A percentile compares a stretch with the other conserved stretches of the same genome.
Conservation (phyloP, 2,113 vertebrate species). For the Ranitomeya variabilis region DNA sequence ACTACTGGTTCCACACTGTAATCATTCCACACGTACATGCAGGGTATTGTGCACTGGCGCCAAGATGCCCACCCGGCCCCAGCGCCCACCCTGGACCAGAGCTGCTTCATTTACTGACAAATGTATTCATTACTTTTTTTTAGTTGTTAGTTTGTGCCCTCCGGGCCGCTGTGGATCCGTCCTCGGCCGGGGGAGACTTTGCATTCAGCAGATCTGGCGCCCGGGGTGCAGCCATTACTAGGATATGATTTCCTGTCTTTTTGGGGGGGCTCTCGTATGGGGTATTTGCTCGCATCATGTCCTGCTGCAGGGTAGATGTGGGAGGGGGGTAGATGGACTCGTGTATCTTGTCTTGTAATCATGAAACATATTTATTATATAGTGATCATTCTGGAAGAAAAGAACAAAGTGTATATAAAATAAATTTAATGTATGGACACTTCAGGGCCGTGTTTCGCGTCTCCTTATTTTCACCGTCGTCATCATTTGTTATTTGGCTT, state of each 20-base stretch:
- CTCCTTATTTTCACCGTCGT: too few relatives aligned
- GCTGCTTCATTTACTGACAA: not conserved
- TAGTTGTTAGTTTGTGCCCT: not conserved
- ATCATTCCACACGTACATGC: slow-evolving; percentile 27
- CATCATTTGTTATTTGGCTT: too few relatives aligned
- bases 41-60: not conserved
- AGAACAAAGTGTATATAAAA: slow-evolving; percentile 39
- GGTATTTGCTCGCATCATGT: not conserved
- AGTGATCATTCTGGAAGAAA: slow-evolving; percentile 16
- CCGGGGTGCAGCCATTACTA: not conserved
- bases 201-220: not conserved
- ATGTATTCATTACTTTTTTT: not conserved
- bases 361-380: slow-evolving; percentile 52
- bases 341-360: slow-evolving; percentile 44
- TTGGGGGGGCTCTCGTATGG: not conserved
- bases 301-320: not conserved
- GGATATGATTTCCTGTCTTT: not conserved
- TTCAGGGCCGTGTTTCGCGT: not conserved
- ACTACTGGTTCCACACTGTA: not conserved
- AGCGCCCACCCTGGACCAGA: not conserved
- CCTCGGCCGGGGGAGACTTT: not conserved
- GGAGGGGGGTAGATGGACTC: slow-evolving; percentile 4
- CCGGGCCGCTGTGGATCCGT: not conserved
- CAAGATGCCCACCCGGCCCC: not conserved
- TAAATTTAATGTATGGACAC: slow-evolving; percentile 26